phyloP scores from a whole-genome alignment of 1,140 invertebrate genomes.

The Heliconius congener region DNA sequence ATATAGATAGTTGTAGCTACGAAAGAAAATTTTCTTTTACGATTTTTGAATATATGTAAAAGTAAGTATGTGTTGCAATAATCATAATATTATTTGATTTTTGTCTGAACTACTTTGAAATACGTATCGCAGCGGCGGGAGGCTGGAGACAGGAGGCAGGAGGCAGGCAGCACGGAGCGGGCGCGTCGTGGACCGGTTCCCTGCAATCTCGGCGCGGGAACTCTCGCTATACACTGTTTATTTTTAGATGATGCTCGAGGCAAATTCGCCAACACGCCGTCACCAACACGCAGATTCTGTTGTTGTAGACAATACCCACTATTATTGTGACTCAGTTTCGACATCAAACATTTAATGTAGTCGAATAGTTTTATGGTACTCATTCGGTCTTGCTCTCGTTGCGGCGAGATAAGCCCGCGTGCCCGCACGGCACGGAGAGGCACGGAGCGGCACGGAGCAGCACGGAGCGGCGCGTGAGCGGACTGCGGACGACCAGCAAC shows the following conservation, averaged over 20 bases:
- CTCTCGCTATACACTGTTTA: slow-evolving; percentile 55
- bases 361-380: neutral
- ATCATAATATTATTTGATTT: too few species aligned
- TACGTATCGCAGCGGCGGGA: too few species aligned
- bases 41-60: too few species aligned
- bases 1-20: too few species aligned
- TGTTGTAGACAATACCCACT: neutral
- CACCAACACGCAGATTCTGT: neutral
- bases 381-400: slow-evolving; percentile 2
- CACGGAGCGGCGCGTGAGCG: slow-evolving; percentile 8
- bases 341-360: neutral
- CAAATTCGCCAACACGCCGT: slow-evolving; percentile 44
- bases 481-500: slow-evolving; percentile 22
- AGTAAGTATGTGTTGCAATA: too few species aligned
- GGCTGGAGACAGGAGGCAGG: slow-evolving; percentile 16
- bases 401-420: slow-evolving; percentile 19
- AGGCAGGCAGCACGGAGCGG: slow-evolving; percentile 29
- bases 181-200: slow-evolving; percentile 27
- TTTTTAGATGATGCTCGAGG: slow-evolving; percentile 67
- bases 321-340: neutral
- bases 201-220: slow-evolving; percentile 48
- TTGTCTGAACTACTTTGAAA: too few species aligned
- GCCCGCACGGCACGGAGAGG: slow-evolving; percentile 14
- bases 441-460: neutral
- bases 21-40: too few species aligned